phyloP scores from a whole-genome alignment of 1,140 invertebrate genomes.

The Campoletis sonorensis region DNA sequence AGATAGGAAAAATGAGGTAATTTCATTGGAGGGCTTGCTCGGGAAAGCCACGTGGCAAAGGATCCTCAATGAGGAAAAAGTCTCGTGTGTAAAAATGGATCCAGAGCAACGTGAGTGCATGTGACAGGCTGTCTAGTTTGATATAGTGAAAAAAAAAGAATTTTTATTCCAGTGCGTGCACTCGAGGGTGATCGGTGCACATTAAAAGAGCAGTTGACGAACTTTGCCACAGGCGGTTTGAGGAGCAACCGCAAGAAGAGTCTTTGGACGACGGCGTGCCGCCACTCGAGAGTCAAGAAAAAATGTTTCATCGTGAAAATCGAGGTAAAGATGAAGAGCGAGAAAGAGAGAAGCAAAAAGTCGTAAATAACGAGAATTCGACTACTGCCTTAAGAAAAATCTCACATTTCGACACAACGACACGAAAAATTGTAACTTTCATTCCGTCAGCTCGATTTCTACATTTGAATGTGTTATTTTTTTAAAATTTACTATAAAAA shows the following conservation, averaged over 20 bases:
- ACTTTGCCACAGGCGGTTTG: background rate
- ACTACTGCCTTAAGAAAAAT: background rate
- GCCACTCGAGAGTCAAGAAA: constrained; percentile 1
- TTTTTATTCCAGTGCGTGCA: background rate
- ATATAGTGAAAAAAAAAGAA: background rate
- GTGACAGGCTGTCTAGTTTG: constrained; percentile 16
- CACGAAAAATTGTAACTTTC: background rate
- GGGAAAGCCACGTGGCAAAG: background rate
- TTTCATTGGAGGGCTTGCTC: background rate
- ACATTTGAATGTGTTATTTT: background rate
- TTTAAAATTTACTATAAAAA: background rate
- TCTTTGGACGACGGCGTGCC: background rate
- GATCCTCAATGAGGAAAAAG: background rate
- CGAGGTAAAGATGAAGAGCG: background rate
- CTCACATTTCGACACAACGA: background rate
- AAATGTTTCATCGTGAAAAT: background rate
- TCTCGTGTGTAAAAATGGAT: background rate
- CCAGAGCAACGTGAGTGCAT: background rate
- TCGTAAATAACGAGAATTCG: background rate
- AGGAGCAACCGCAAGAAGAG: background rate
- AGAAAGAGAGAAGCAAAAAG: background rate
- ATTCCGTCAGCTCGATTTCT: too few relatives aligned
- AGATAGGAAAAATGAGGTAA: constrained; percentile 10
- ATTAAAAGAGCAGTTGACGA: background rate
- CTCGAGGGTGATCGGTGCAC: constrained; percentile 2